Base-by-base conservation (phyloP, 2,113 vertebrate species). In the Tyrannus savana region DNA sequence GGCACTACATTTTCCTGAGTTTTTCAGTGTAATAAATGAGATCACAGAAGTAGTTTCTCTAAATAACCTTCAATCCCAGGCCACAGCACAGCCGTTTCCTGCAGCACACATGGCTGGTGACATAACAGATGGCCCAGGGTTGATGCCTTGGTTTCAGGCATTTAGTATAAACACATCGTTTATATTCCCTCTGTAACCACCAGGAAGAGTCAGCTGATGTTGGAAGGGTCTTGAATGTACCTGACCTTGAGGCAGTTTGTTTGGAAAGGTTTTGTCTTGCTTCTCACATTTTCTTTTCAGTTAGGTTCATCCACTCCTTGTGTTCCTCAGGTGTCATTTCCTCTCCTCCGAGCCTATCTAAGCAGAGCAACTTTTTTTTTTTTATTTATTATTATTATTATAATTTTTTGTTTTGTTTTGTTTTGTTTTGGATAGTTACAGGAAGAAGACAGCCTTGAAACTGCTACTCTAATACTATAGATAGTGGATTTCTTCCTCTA, bases 241-340 rank as follows among this genome's bases (percentile, higher is more conserved):
- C 53, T 95, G 93, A 90, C 67, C 69, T 94, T 84, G 68, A 44
- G 58, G 69, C 39, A 90, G n/a, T 50, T 93, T 89, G 23, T 64
- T 63, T 87, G 59, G 55, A 59, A 90, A 76, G 44, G 47, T 64
- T 96, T 90, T 92, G 63, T 85, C 41, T 39, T 47, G 28, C 10
- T 64, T 92, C 63, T 87, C 63, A 73, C 6, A 7, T 86, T 85
- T 94, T 63, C 60, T 73, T 63, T 49, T 71, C 37, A 59, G 7
- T 49, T 80, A 64, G 21, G 33, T 84, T 90, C 69, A 50, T 91
- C 60, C 60, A 59, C 19, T 16, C 12, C 10, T 87, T 52, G 41
- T 63, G 49, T 31, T 90, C n/a, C 80, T 25, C 46, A 75, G 47
- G 19, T 80, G 56, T 31, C 7, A 31, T 67, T 50, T 53, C 33